Evolutionary conservation across 2,888 invertebrate species (phyloP).

Genomic region (Lamellibrachia columna): DNA sequence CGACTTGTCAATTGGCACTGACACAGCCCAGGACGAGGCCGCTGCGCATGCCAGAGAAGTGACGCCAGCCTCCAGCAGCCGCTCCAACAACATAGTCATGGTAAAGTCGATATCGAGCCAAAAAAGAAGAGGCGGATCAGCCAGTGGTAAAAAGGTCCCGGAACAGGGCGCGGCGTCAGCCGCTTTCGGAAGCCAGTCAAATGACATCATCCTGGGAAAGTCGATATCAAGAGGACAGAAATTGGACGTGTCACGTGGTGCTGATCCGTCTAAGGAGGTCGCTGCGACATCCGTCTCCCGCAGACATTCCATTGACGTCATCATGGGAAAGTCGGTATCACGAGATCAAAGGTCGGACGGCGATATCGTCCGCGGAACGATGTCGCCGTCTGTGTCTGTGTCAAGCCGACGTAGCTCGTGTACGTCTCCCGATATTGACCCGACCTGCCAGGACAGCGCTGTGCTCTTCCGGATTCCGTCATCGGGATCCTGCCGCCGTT

Average conservation of each 20-base stretch:
- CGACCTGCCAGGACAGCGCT: background rate
- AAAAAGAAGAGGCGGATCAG: background rate
- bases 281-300: background rate
- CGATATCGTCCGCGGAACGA: too few species aligned
- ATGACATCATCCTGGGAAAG: too few species aligned
- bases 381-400: background rate
- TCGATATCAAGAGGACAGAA: too few species aligned
- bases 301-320: background rate
- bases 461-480: background rate
- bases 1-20: too few species aligned
- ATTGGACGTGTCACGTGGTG: background rate
- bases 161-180: background rate
- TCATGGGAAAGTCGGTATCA: background rate
- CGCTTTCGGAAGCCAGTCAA: too few species aligned
- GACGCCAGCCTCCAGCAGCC: background rate
- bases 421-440: background rate
- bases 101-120: background rate
- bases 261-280: background rate
- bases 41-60: background rate
- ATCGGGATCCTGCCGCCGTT: background rate
- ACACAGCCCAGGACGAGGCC: too few species aligned
- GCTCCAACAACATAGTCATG: background rate
- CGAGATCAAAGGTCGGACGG: too few species aligned
- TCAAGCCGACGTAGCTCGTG: background rate
- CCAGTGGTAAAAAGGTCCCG: background rate